Evolutionary conservation across 2,797 vertebrate genomes (phyloP).

Genomic region (Cercopithecus mitis): DNA sequence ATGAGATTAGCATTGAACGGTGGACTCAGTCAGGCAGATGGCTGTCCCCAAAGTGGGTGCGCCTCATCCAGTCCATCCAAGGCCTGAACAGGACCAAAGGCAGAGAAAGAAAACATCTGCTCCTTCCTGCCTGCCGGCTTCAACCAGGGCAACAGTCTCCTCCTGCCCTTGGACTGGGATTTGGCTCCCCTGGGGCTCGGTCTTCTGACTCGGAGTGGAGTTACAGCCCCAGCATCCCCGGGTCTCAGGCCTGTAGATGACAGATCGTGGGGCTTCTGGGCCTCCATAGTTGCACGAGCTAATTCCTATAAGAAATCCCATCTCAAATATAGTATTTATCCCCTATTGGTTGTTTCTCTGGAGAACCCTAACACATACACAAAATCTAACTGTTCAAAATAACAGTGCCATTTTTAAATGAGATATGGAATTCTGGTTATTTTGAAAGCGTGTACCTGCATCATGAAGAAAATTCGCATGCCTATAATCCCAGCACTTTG

Average conservation of each 20-base stretch:
- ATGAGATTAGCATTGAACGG: not conserved
- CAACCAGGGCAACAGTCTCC: not conserved
- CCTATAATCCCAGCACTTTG: no score
- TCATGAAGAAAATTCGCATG: not conserved
- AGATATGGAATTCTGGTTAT: not conserved
- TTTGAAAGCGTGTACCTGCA: not conserved
- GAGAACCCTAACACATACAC: not conserved
- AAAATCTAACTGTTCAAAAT: not conserved
- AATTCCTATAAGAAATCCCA: not conserved
- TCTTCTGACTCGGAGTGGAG: not conserved
- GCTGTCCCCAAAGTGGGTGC: not conserved
- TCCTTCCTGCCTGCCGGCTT: not conserved
- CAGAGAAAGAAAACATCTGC: not conserved
- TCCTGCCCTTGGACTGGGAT: no score
- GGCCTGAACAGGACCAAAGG: not conserved
- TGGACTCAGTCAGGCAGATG: not conserved
- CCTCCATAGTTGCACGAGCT: not conserved
- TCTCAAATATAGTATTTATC: not conserved
- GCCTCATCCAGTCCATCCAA: not conserved
- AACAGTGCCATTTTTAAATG: not conserved
- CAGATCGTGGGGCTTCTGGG: not conserved
- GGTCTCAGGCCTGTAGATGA: not conserved
- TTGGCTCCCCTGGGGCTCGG: not conserved
- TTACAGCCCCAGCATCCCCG: not conserved
- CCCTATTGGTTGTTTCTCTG: not conserved